Evolutionary conservation across 2,113 vertebrate genomes (phyloP), one percentile per base, ranked within the genome.

Genomic region (Tenrec ecaudatus): DNA sequence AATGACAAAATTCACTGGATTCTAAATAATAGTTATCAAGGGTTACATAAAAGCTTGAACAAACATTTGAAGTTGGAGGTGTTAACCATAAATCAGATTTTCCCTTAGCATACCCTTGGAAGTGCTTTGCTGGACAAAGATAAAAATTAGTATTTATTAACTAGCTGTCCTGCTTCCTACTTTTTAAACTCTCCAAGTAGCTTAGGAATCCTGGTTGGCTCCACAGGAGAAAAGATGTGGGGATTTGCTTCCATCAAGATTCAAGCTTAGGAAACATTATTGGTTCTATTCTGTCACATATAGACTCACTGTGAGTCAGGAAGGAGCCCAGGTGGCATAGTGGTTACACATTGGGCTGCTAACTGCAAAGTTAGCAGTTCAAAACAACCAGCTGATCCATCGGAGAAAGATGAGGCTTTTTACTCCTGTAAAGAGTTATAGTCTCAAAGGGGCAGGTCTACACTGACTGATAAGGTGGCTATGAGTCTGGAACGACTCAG

Each of bases 81-180:
- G 22, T 60, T 75, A 29, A 19, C 16, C 22, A 0, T 53, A 53
- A 85, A 73, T 53, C 47, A 36, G 29, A 23, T 83, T 31, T 38
- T 88, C 33, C 31, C 22, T 91, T 20, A 31, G 9, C 27, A 69
- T 57, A 33, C 36, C 75, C 40, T 40, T 40, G 40, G 40, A 57
- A 31, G 23, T 81, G 53, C 25, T 97, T 73, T 68, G 29, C 33
- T 85, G n/a, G 82, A 86, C 81, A 92, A 89, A 92, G 53, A 33
- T 38, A 69, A 91, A 92, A 82, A 83, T 77, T 62, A 57, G 22
- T 2, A 9, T 27, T 4, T 23, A 1, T 80, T 86, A 88, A 64
- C 60, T 57, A 40, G 64, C 27, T 33, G 17, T 90, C 62, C 20
- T 20, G 6, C 25, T 78, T 92, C 43, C 82, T 73, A 78, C 47